phyloP scores from a whole-genome alignment of 2,797 vertebrate genomes.

The Sphenopsis melanotis region DNA sequence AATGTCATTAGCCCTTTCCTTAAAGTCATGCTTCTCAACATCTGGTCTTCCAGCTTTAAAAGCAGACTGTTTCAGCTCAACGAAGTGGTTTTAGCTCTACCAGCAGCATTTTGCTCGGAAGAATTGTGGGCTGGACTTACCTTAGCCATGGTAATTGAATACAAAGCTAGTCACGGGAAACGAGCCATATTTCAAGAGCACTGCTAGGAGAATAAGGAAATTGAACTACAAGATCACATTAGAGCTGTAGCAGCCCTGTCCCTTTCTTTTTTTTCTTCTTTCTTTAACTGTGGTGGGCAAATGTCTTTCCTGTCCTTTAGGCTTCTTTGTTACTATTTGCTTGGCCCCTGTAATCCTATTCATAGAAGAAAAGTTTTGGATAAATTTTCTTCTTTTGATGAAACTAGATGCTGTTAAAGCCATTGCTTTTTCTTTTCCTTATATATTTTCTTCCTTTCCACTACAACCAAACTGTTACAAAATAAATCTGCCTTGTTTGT shows the following conservation, averaged over 20 bases:
- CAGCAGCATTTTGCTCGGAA: background rate
- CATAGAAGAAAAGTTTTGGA: background rate
- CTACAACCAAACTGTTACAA: background rate
- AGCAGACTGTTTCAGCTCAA: background rate
- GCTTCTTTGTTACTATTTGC: background rate
- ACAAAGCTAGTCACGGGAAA: background rate
- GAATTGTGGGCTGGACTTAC: background rate
- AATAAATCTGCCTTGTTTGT: background rate
- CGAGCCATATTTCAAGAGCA: background rate
- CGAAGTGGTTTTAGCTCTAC: background rate
- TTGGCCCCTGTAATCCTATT: background rate
- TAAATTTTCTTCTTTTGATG: background rate
- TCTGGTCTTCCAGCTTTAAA: background rate
- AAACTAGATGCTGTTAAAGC: background rate
- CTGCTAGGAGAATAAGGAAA: background rate
- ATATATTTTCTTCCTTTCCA: background rate
- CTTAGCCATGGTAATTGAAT: background rate
- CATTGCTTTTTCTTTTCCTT: background rate
- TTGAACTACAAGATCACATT: background rate
- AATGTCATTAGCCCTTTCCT: background rate
- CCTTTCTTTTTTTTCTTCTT: background rate
- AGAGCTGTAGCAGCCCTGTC: background rate
- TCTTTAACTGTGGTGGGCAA: background rate
- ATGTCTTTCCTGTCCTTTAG: background rate
- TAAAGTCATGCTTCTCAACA: background rate